phyloP scores from a whole-genome alignment of 2,888 invertebrate genomes.

The Orthosia gothica region DNA sequence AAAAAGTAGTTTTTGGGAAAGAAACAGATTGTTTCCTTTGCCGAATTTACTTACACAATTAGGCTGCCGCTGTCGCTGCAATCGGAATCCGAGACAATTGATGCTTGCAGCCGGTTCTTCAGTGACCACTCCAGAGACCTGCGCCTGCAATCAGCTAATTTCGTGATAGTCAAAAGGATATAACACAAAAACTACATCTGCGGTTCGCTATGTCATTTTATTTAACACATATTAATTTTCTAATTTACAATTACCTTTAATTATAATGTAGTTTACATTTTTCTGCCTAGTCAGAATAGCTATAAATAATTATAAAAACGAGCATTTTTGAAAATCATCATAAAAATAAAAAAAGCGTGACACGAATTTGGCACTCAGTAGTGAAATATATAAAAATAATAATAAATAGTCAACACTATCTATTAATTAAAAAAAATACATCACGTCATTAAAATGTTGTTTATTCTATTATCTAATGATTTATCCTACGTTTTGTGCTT shows the following conservation, averaged over 20 bases:
- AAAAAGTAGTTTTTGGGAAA: too few species aligned
- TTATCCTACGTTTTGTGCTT: constrained; percentile 47
- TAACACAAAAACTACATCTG: background rate
- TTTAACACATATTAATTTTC: constrained; percentile 49
- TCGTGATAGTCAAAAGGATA: background rate
- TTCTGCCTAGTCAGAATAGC: constrained; percentile 46
- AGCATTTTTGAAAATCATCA: constrained; percentile 55
- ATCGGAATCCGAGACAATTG: background rate
- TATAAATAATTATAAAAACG: constrained; percentile 55
- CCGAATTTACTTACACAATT: too few species aligned
- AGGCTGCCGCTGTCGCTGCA: too few species aligned
- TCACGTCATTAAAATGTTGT: constrained; percentile 15
- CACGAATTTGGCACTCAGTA: constrained; percentile 71
- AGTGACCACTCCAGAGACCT: background rate
- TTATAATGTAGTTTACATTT: constrained; percentile 54
- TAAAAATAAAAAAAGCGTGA: constrained; percentile 61
- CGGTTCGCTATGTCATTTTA: constrained; percentile 41
- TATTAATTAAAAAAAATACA: constrained; percentile 32
- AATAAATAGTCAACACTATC: constrained; percentile 46
- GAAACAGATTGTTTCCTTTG: too few species aligned
- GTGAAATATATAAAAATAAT: constrained; percentile 56
- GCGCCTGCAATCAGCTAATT: background rate
- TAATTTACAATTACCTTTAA: constrained; percentile 38
- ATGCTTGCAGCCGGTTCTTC: background rate
- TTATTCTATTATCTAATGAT: constrained; percentile 41